Evolutionary conservation across 2,888 invertebrate species (phyloP), one percentile per base, ranked within the genome.

Genomic region (Netelia virgata): DNA sequence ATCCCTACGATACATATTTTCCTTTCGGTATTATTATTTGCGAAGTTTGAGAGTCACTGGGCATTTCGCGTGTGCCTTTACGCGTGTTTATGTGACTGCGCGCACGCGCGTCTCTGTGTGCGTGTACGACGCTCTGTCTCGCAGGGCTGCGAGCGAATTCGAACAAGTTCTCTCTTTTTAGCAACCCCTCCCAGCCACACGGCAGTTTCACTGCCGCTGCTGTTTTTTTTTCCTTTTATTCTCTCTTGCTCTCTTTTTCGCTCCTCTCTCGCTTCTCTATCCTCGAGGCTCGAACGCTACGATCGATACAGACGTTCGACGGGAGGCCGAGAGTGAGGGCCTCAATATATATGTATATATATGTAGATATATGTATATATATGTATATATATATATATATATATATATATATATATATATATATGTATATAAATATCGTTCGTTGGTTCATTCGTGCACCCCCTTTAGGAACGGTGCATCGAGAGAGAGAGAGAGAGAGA

Each of bases 251-350:
- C 57, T 59, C 55, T 74, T 59, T 80, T 63, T 74, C 61, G 20
- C 57, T 59, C 11, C 36, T 73, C 68, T 61, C 66, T 73, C 80
- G 57, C 20, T 70, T 77, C 77, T 68, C 78, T 11, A 69, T 80
- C 72, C 47, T 68, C 82, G 82, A 83, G 82, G 77, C 86, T 82
- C 69, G 68, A 86, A 81, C 76, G 70, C 53, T 72, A 79, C 82
- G 86, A 87, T 86, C 87, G 84, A 87, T 87, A 87, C 84, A 83
- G 82, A 86, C 85, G 68, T 84, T 87, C 80, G 81, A 84, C 85
- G 85, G 61, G 41, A 74, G 76, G 81, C 78, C 79, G 66, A 76
- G 75, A 73, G 61, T 64, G 82, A 80, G 50, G 78, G 75, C 80
- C 66, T 83, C 47, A 16, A 69, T 57, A 57, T 76, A 64, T 64